A percentile compares a stretch with the other conserved stretches of the same genome.
phyloP scores from a whole-genome alignment of 2,888 invertebrate genomes.

The Busseola fusca region DNA sequence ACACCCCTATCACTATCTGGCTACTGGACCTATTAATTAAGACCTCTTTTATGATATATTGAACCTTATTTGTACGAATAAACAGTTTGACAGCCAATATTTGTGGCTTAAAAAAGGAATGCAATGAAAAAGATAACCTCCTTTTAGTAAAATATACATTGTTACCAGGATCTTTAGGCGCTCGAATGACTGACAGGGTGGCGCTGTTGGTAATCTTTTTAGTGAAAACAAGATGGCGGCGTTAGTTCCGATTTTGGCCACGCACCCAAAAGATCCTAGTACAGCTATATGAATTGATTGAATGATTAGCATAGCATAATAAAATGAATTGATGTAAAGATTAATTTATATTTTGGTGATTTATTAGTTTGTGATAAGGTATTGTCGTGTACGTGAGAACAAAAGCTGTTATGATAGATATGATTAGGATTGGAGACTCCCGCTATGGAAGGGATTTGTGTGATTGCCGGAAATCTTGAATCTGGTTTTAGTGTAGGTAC shows the following conservation, averaged over 20 bases:
- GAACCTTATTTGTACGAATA: conserved; percentile 46
- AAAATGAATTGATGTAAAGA: background rate
- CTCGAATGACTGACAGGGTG: background rate
- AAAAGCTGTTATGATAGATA: conserved; percentile 42
- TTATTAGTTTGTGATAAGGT: background rate
- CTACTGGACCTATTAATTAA: conserved; percentile 87
- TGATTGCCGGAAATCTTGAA: conserved; percentile 3
- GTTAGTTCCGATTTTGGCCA: background rate
- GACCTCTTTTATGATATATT: conserved; percentile 31
- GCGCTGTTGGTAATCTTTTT: background rate
- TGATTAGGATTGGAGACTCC: conserved; percentile 17
- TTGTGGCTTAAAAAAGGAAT: background rate
- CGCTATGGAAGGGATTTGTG: conserved; percentile 9
- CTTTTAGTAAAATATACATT: background rate
- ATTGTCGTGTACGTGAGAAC: conserved; percentile 5
- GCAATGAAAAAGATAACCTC: background rate
- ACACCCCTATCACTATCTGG: conserved; percentile 83
- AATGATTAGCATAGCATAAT: background rate
- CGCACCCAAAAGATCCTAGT: background rate
- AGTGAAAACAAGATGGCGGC: background rate
- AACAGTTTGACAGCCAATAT: background rate
- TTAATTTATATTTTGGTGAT: background rate
- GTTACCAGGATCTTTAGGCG: background rate
- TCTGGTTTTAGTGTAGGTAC: background rate
- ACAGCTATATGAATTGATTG: background rate